A percentile compares a stretch with the other conserved stretches of the same genome.
These are phyloP conservation scores for Himantopus leucocephalus DNA, from an alignment of 2,113 vertebrate genomes.

Conservation along the genomic window DNA sequence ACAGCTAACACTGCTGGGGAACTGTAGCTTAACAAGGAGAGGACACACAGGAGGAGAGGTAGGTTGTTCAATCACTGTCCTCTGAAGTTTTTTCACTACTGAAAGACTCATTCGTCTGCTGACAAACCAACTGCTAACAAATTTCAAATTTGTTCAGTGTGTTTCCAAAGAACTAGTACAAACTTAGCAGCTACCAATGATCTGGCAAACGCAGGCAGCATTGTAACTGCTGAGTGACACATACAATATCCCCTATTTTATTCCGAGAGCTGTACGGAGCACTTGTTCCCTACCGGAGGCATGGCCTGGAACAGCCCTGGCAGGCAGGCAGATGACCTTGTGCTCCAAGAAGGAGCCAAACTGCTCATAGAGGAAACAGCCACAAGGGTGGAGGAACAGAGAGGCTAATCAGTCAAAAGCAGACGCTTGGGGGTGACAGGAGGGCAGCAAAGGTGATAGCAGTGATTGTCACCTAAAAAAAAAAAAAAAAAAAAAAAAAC, in stretches of 20 bases:
- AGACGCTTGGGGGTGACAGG: not conserved
- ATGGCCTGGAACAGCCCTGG: not conserved
- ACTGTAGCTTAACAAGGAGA: not conserved
- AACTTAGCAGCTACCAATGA: fast-evolving
- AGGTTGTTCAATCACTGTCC: too few relatives aligned
- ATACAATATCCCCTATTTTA: fast-evolving
- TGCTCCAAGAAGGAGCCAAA: not conserved
- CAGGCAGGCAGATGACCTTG: not conserved
- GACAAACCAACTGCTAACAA: not conserved
- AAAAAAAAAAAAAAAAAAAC: too few relatives aligned
- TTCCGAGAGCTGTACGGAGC: not conserved
- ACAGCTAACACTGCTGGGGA: not conserved
- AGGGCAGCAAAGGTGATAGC: not conserved
- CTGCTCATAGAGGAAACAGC: fast-evolving
- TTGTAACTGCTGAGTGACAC: not conserved
- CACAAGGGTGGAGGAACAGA: not conserved
- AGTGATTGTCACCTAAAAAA: not conserved
- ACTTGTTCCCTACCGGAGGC: not conserved
- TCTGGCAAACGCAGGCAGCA: not conserved
- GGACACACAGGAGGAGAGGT: fast-evolving
- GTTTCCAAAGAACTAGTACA: not conserved
- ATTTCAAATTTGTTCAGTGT: not conserved
- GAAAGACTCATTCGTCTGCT: not conserved
- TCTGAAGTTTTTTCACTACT: not conserved
- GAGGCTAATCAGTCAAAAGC: not conserved